phyloP scores from a whole-genome alignment of 2,888 invertebrate genomes.

The Aphidoletes aphidimyza region DNA sequence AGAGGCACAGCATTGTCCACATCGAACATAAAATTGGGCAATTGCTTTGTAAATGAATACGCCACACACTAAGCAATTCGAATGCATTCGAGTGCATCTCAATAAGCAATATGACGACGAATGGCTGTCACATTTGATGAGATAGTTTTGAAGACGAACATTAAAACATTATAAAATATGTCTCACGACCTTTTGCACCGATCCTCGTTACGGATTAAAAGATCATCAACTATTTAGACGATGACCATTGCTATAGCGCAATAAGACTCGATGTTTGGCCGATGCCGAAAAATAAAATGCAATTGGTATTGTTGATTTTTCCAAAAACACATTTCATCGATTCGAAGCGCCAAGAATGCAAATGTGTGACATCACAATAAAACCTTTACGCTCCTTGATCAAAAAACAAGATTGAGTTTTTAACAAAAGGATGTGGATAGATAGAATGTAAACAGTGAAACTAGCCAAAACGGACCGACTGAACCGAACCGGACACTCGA shows the following conservation, averaged over 20 bases:
- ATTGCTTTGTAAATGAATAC: background rate
- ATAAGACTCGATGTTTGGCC: background rate
- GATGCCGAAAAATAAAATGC: too few species aligned
- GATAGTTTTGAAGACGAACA: conserved; percentile 14
- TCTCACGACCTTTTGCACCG: conserved; percentile 47
- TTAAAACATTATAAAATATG: conserved; percentile 52
- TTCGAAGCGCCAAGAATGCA: background rate
- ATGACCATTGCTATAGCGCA: background rate
- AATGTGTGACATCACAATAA: conserved; percentile 29
- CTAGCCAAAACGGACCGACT: too few species aligned
- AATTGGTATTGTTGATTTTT: background rate
- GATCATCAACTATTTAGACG: conserved; percentile 52
- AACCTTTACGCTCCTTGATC: conserved; percentile 10
- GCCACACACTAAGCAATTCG: too few species aligned
- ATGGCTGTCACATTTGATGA: conserved; percentile 14
- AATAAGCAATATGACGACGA: background rate
- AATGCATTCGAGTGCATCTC: conserved; percentile 24
- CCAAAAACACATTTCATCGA: conserved; percentile 22
- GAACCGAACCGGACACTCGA: conserved; percentile 31
- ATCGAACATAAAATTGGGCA: conserved; percentile 17
- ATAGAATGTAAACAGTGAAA: conserved; percentile 26
- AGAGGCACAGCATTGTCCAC: background rate
- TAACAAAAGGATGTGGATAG: conserved; percentile 16
- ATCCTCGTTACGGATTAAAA: conserved; percentile 50
- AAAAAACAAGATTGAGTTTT: conserved; percentile 37